Conservation (phyloP, 2,797 vertebrate genomes). For the Apogon talboti region DNA sequence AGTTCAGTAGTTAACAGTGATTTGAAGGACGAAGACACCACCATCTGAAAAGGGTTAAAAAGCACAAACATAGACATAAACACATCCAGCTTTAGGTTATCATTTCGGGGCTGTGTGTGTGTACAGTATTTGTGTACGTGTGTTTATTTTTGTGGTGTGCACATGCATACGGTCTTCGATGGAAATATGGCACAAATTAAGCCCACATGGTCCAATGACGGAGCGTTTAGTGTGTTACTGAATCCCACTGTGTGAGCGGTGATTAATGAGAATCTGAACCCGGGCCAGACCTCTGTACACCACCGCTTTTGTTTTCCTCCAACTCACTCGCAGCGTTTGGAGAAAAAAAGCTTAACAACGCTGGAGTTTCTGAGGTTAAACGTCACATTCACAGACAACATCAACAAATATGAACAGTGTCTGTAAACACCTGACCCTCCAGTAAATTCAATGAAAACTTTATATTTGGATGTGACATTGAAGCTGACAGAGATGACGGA, state of each 20-base stretch:
- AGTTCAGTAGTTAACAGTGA: too few species aligned
- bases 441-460: too few species aligned
- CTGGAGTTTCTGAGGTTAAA: not conserved
- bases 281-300: slow-evolving; percentile 27
- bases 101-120: slow-evolving; percentile 3
- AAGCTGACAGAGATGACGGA: not conserved
- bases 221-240: slow-evolving; percentile 20
- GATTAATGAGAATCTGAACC: slow-evolving; percentile 45
- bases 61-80: too few species aligned
- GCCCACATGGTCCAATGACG: slow-evolving; percentile 48
- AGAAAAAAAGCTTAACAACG: not conserved
- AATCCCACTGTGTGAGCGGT: slow-evolving; percentile 10
- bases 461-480: too few species aligned
- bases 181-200: slow-evolving; percentile 57
- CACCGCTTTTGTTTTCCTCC: slow-evolving; percentile 25
- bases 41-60: too few species aligned
- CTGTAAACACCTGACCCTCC: too few species aligned
- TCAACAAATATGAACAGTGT: too few species aligned
- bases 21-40: too few species aligned
- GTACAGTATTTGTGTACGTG: not conserved
- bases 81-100: too few species aligned
- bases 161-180: slow-evolving; percentile 28
- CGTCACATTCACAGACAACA: too few species aligned
- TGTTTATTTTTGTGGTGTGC: slow-evolving; percentile 10
- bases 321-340: not conserved